Base-by-base conservation (phyloP, 1,140 invertebrate genomes). In the Aporrectodea caliginosa region DNA sequence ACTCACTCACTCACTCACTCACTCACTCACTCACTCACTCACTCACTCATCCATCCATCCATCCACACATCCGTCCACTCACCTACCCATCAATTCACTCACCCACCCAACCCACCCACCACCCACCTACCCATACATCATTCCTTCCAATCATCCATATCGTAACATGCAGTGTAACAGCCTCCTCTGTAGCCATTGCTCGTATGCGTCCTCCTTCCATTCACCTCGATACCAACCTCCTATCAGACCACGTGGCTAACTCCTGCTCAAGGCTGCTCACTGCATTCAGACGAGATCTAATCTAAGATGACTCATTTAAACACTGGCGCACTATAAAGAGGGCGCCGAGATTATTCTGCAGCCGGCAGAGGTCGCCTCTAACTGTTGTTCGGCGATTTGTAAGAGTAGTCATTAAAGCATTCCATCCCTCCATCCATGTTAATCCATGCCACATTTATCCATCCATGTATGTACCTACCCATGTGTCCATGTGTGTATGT, bases 1-100 rank as follows among this genome's bases (percentile, higher is more conserved):
- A 73, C 29, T 73, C 71, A 73, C 29, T 73, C 71, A 73, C 29
- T 73, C 71, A 73, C 29, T 73, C 71, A 73, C 29, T 73, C 71
- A 73, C 29, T 73, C 71, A 73, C 29, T 73, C 71, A 73, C 29
- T 73, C 71, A 73, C 29, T 73, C 58, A 73, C 29, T 73, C 71
- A 73, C 29, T 73, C 71, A 73, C 29, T 73, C 71, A 73, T 30
- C 30, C 71, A 73, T 30, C 30, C 71, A 73, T 30, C 30, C 71
- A 73, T 30, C 30, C 71, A 73, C 29, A 16, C 58, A 68, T 68
- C 27, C 58, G 27, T 68, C 27, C 58, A 68, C 27, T 68, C 58
- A 68, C 27, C 27, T 27, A 68, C 27, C 27, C 58, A 68, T 68
- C 27, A 14, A 68, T 68, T 68, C 58, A 68, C 27, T 68, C 58